Evolutionary conservation across 2,888 invertebrate species (phyloP), one percentile per base, ranked within the genome.

Genomic region (Autographa pulchrina): DNA sequence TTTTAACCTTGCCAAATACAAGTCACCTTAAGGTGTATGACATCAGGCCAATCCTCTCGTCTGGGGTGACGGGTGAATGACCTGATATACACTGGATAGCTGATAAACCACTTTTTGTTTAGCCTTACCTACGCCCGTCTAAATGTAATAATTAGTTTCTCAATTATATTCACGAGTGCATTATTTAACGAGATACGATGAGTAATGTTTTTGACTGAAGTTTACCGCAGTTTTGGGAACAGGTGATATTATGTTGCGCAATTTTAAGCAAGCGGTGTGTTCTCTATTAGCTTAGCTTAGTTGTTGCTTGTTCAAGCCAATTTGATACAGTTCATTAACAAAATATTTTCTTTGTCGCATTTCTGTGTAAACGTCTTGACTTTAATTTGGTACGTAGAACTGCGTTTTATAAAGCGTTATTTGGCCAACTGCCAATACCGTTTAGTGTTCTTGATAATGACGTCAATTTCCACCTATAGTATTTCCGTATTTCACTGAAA

Each of bases 1-100:
- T 98, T 5, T 88, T 96, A 68, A 73, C 74, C 77, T 82, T 77
- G 75, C 66, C 65, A 71, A 79, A 76, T 70, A 71, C 69, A 71
- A 68, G 32, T 71, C 67, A 77, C 68, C 69, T 38, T 71, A 63
- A 75, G 77, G 80, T 78, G 77, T 77, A 63, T 77, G 78, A 79
- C 76, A 73, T 69, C n/a, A 63, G 76, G 66, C 61, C 74, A 74
- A 64, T 32, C 31, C 72, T 77, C 78, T 73, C 75, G 81, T 52
- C 74, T 65, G 48, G 54, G 58, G 63, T 68, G 62, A 38, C 58
- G 31, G 77, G 67, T 77, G 31, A 77, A 70, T n/a, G 70, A 70
- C 56, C 80, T 66, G 75, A 78, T 79, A 75, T 59, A 48, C 63
- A 31, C 61, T 61, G 32, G 72, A 66, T 41, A 64, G 16, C 31